phyloP scores from a whole-genome alignment of 2,113 vertebrate species.

The Daboia siamensis region DNA sequence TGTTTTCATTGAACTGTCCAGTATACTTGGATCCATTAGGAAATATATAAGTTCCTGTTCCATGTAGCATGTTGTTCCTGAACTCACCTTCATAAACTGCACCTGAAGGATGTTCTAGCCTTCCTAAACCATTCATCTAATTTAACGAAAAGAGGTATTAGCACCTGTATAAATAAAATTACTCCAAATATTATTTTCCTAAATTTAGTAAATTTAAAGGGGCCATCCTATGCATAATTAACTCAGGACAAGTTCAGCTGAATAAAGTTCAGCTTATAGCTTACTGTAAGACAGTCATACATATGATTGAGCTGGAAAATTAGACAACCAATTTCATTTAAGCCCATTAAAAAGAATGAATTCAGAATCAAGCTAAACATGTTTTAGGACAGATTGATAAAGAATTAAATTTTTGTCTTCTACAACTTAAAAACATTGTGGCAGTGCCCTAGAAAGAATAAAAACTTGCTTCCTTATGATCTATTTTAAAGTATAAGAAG shows the following conservation, averaged over 20 bases:
- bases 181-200: background rate
- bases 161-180: conserved; percentile 17
- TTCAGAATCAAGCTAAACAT: background rate
- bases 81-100: conserved; percentile 82
- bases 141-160: conserved; percentile 32
- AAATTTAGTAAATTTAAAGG: background rate
- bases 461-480: background rate
- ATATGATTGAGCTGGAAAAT: background rate
- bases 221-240: background rate
- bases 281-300: background rate
- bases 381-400: background rate
- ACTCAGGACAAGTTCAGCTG: background rate
- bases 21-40: conserved; percentile 73
- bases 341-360: background rate
- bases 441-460: background rate
- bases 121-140: conserved; percentile 81
- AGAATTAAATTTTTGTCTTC: background rate
- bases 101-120: conserved; percentile 77
- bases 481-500: background rate
- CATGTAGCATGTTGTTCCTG: conserved; percentile 80
- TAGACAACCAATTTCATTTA: background rate
- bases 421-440: background rate
- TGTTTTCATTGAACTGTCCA: conserved; percentile 79
- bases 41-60: conserved; percentile 77
- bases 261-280: background rate